These are phyloP conservation scores for human DNA, from an alignment of 2,113 vertebrate species.

Conservation along the genomic window DNA sequence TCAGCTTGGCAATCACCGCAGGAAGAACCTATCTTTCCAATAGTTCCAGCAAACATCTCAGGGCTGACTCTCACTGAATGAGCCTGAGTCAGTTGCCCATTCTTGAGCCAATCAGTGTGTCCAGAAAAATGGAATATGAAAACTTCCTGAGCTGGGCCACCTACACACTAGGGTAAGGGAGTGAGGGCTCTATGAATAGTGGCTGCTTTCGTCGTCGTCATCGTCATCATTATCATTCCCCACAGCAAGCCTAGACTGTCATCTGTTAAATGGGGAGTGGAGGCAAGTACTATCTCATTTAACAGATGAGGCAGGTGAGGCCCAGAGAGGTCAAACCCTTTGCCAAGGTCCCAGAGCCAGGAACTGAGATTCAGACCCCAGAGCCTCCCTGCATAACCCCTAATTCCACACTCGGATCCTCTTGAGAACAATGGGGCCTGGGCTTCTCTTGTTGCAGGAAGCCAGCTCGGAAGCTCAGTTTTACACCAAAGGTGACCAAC, in stretches of 20 bases:
- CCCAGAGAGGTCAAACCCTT: background rate
- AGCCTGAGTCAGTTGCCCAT: background rate
- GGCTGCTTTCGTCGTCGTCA: too few relatives aligned
- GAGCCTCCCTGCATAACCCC: background rate
- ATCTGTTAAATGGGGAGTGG: background rate
- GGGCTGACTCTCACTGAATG: background rate
- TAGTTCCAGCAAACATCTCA: background rate
- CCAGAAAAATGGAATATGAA: background rate
- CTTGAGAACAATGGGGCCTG: background rate
- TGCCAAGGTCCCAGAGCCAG: background rate
- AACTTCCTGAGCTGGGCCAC: background rate
- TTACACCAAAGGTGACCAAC: background rate
- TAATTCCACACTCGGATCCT: background rate
- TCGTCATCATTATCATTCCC: background rate
- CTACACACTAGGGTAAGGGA: too few relatives aligned
- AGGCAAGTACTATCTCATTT: background rate
- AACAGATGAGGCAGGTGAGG: background rate
- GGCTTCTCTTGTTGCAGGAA: constrained; percentile 66
- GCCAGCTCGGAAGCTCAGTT: constrained; percentile 57
- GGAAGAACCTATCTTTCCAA: background rate
- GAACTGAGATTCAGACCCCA: background rate
- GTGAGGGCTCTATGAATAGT: fast-evolving
- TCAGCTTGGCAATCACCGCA: background rate
- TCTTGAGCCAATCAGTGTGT: background rate
- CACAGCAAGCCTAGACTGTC: background rate